A percentile compares a stretch with the other conserved stretches of the same genome.
Evolutionary conservation across 2,113 vertebrate genomes (phyloP).

Genomic region (Sylvicapra grimmia): DNA sequence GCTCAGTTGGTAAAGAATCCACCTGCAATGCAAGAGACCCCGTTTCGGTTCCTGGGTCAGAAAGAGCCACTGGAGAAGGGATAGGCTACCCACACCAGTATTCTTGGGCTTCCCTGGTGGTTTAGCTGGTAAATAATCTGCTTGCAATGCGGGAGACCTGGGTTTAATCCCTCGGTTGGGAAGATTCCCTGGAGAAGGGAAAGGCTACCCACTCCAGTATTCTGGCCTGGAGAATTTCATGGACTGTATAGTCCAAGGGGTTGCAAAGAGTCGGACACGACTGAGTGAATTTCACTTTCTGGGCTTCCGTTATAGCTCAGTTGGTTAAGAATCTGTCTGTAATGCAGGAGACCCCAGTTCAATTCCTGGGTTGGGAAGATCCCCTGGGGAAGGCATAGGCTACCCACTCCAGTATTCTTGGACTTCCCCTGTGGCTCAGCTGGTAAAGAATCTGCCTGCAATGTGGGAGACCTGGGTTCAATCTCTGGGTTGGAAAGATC

Average conservation of each 20-base stretch:
- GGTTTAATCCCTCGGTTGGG: neutral
- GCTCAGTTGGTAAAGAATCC: neutral
- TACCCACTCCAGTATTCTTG: neutral
- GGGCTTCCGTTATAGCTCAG: neutral
- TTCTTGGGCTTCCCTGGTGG: neutral
- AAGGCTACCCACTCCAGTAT: neutral
- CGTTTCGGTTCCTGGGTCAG: fast-evolving
- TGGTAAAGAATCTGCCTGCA: neutral
- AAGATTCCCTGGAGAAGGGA: neutral
- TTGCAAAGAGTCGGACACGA: neutral
- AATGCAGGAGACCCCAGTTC: neutral
- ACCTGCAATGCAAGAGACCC: neutral
- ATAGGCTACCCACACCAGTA: neutral
- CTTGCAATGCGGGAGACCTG: neutral
- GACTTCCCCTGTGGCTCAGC: neutral
- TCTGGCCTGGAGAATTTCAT: neutral
- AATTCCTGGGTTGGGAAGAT: neutral
- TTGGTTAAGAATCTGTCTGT: neutral
- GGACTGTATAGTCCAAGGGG: neutral
- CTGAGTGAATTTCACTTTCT: neutral
- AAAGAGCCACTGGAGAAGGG: neutral
- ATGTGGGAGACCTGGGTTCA: neutral
- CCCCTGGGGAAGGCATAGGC: neutral
- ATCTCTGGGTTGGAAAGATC: neutral
- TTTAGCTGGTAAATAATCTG: neutral